Base-by-base conservation (phyloP, 2,797 vertebrate genomes). In the Hippoglossus hippoglossus region DNA sequence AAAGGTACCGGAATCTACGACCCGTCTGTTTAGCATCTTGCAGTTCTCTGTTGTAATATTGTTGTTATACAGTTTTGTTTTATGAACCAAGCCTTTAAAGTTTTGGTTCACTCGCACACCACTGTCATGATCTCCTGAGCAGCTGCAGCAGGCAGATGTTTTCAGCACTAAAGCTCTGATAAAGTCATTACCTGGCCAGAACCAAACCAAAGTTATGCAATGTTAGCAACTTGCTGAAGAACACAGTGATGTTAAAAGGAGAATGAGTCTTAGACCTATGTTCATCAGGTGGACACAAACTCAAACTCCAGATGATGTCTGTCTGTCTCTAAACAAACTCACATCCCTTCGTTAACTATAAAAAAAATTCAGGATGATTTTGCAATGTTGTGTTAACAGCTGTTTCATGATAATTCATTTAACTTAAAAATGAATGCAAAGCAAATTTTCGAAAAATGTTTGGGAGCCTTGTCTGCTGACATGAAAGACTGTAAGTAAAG, bases 11-110 rank as follows among this genome's bases (percentile, higher is more conserved):
- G 28, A 21, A 19, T 66, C 46, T 51, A 44, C 47, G 16, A 28
- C 41, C 22, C 21, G 31, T 58, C 22, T 15, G 39, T 68, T 68
- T n/a, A n/a, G 60, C 51, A 28, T 54, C 62, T 61, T 67, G 66
- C 2, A 47, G 47, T 16, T 31, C 26, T 18, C 46, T 67, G 56
- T 66, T 49, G 19, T 21, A 16, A n/a, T 49, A 21, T 21, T 49
- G 47, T 49, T 21, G 47, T 46, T 19, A 46, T 49, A 49, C 15
- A 49, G 21, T 71, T 61, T 71, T 53, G 22, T 66, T 75, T 84
- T 47, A 54, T 25, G 51, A 34, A 65, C 26, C 53, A 47, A 31
- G 53, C 47, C 24, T 52, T 67, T 19, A 62, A 39, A 56, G 64
- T 66, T 57, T 63, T 63, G 53, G 36, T 67, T 69, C 53, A 61